Evolutionary conservation across 2,797 vertebrate genomes (phyloP).

Genomic region (Acipenser ruthenus): DNA sequence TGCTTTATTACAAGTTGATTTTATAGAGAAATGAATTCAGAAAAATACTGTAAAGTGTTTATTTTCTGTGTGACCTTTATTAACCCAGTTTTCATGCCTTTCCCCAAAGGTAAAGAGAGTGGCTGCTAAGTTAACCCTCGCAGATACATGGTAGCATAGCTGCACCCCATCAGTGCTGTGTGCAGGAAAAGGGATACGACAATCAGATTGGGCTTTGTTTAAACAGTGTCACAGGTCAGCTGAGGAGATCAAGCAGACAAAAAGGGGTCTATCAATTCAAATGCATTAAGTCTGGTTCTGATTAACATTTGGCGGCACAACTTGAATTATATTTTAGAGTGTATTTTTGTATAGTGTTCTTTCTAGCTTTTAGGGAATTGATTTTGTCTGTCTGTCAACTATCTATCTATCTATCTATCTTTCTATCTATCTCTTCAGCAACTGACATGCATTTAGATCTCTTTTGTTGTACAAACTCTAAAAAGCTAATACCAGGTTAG

Average conservation of each 20-base stretch:
- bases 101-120: conserved; percentile 72
- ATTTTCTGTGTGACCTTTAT: conserved; percentile 97
- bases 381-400: too few species aligned
- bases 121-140: conserved; percentile 75
- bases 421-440: too few species aligned
- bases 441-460: too few species aligned
- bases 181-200: conserved; percentile 70
- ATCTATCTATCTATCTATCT: too few species aligned
- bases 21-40: conserved; percentile 88
- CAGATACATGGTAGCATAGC: conserved; percentile 62
- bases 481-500: too few species aligned
- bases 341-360: too few species aligned
- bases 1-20: conserved; percentile 93
- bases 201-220: conserved; percentile 71
- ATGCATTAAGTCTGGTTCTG: conserved; percentile 16
- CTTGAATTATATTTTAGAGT: too few species aligned
- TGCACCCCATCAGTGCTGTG: conserved; percentile 60
- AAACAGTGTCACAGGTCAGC: conserved; percentile 53
- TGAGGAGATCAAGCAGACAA: conserved; percentile 43
- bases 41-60: conserved; percentile 97
- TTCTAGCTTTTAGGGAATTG: too few species aligned
- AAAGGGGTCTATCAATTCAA: conserved; percentile 45
- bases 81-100: conserved; percentile 84
- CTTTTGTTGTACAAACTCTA: too few species aligned
- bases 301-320: too few species aligned